Evolutionary conservation across 2,888 invertebrate genomes (phyloP).

Genomic region (Cephus sareptanus): DNA sequence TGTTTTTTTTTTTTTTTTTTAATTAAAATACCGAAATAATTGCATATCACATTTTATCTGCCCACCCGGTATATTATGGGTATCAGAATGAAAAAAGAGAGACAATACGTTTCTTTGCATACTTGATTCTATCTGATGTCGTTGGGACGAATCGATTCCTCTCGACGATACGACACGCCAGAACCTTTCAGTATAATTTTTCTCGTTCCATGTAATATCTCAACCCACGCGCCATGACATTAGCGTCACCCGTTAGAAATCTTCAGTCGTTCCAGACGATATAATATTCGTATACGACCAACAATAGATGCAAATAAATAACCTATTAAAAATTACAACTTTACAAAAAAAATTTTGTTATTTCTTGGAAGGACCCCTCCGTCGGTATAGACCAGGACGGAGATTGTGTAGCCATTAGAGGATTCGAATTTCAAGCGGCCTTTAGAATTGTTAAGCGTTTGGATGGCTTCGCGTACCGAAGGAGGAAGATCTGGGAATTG

Average conservation of each 20-base stretch:
- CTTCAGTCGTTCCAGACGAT: not conserved
- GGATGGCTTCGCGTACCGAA: not conserved
- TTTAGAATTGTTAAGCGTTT: not conserved
- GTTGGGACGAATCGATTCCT: not conserved
- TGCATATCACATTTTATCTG: not conserved
- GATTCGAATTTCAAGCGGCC: not conserved
- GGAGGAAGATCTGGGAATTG: not conserved
- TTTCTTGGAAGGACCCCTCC: not conserved
- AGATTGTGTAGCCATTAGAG: not conserved
- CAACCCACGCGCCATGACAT: not conserved
- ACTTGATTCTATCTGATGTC: not conserved
- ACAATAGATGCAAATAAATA: not conserved
- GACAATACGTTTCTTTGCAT: not conserved
- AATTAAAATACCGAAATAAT: not conserved
- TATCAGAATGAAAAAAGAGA: not conserved
- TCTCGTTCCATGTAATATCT: not conserved
- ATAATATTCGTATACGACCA: not conserved
- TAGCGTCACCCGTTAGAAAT: not conserved
- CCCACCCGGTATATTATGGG: not conserved
- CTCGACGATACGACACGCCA: not conserved
- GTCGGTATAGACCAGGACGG: not conserved
- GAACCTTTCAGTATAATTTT: not conserved
- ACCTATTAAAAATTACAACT: not conserved
- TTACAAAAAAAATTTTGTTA: not conserved
- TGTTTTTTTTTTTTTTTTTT: not conserved